Base-by-base conservation (phyloP, 2,888 invertebrate species). In the Drosophila nr. fundita region DNA sequence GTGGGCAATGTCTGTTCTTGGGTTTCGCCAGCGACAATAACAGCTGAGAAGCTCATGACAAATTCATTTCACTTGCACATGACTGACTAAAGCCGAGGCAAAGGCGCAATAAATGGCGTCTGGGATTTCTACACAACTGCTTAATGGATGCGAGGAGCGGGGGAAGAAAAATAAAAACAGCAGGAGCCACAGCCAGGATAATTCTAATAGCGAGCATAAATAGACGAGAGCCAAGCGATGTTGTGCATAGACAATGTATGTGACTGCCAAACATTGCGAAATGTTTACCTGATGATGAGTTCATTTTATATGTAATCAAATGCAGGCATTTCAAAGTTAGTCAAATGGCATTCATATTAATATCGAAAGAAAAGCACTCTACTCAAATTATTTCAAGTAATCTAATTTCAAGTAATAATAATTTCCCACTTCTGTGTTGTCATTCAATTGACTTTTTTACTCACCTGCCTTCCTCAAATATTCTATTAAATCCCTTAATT, bases 11-110 rank as follows among this genome's bases (percentile, higher is more conserved):
- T 4, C 45, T 24, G 45, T 8, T 45, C 24, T 45, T 76, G 29
- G 76, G 66, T 76, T 69, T 73, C 53, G 66, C 75, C 53, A 57
- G 40, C 55, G 75, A 72, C 68, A 79, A 85, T 77, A 72, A 73
- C 75, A 80, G 66, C 75, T 75, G 84, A 74, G 76, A 52, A 71
- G 65, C 84, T 87, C 85, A 84, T 84, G 87, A 84, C 82, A 84
- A 84, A 84, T 87, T 87, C 84, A 87, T 87, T 84, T 76, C 73
- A 70, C 73, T 80, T 74, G n/a, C 67, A 81, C 79, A 76, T 67
- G 82, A 81, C 69, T 81, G 77, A 63, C 49, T 48, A 50, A 73
- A 68, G 58, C 60, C 50, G 40, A 55, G 50, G 48, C 49, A 67
- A 53, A 66, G 55, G 59, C 32, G 24, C 55, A 64, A 54, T 67